phyloP scores from a whole-genome alignment of 1,140 invertebrate species.

The Sminthurides bifidus region DNA sequence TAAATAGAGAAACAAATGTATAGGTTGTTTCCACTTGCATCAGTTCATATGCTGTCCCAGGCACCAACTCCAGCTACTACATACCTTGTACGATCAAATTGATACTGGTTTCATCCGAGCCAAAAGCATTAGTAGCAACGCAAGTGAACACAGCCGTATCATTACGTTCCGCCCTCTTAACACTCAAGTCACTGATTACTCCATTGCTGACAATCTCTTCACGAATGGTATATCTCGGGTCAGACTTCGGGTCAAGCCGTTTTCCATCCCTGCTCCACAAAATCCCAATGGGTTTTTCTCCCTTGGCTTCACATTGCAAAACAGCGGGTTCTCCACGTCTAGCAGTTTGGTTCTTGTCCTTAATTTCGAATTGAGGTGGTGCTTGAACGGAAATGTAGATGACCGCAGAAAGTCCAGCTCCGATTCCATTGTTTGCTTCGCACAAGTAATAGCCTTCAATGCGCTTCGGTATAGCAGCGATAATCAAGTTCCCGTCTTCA shows the following conservation, averaged over 20 bases:
- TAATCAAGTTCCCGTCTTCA: constrained; percentile 76
- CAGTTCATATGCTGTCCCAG: too few relatives aligned
- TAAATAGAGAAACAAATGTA: constrained; percentile 35
- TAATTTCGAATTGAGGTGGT: constrained; percentile 86
- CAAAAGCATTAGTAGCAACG: constrained; percentile 86
- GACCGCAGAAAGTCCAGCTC: constrained; percentile 81
- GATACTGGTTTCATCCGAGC: constrained; percentile 87
- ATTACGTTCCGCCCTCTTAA: constrained; percentile 72
- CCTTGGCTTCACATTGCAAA: constrained; percentile 48
- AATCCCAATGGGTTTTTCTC: constrained; percentile 90
- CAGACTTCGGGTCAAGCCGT: constrained; percentile 62
- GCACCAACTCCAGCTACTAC: too few relatives aligned
- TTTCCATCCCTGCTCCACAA: constrained; percentile 93
- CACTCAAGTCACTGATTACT: constrained; percentile 75
- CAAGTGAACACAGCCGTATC: constrained; percentile 92
- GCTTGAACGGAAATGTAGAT: constrained; percentile 87
- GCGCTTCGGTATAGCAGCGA: constrained; percentile 78
- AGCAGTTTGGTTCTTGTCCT: constrained; percentile 77
- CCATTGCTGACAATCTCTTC: constrained; percentile 78
- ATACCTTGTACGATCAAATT: constrained; percentile 88
- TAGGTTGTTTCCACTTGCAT: constrained; percentile 1
- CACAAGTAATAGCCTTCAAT: constrained; percentile 78
- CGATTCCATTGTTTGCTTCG: constrained; percentile 90
- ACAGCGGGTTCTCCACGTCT: constrained; percentile 79
- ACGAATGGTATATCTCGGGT: constrained; percentile 70